Evolutionary conservation across 2,113 vertebrate genomes (phyloP).

Genomic region (Oxygymnocypris stewartii): DNA sequence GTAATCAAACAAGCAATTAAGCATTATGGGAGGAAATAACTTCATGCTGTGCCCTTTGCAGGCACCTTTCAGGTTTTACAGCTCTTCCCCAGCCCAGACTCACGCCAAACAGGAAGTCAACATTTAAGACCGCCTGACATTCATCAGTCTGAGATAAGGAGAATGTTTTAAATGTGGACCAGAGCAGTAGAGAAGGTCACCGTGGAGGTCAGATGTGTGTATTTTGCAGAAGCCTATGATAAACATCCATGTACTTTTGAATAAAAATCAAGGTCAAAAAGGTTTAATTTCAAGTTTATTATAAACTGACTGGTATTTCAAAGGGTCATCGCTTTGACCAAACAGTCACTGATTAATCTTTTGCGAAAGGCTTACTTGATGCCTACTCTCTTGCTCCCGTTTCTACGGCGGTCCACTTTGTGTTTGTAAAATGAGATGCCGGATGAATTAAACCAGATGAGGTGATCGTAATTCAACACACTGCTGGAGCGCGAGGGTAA

Average conservation of each 20-base stretch:
- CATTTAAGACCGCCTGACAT: constrained; percentile 29
- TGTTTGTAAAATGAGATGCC: constrained; percentile 39
- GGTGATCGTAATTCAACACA: constrained; percentile 41
- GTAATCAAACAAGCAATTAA: constrained; percentile 60
- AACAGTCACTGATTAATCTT: constrained; percentile 34
- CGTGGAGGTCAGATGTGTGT: neutral
- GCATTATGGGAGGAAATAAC: constrained; percentile 52
- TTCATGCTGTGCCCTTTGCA: constrained; percentile 42
- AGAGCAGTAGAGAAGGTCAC: neutral
- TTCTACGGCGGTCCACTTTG: too few relatives aligned
- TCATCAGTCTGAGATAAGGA: neutral
- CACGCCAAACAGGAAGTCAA: neutral
- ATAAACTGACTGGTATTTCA: constrained; percentile 23
- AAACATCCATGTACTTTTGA: neutral
- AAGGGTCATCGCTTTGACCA: constrained; percentile 5
- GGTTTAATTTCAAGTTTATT: neutral
- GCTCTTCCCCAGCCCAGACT: neutral
- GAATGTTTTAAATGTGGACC: neutral
- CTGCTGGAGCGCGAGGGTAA: constrained; percentile 17
- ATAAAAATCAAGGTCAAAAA: neutral
- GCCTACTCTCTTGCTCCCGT: too few relatives aligned
- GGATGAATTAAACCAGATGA: constrained; percentile 44
- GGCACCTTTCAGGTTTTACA: constrained; percentile 36
- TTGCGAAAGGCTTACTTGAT: constrained; percentile 1
- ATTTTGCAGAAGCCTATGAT: neutral